These are phyloP conservation scores for Drymonia ruficornis DNA, from an alignment of 2,888 invertebrate species.

Conservation along the genomic window DNA sequence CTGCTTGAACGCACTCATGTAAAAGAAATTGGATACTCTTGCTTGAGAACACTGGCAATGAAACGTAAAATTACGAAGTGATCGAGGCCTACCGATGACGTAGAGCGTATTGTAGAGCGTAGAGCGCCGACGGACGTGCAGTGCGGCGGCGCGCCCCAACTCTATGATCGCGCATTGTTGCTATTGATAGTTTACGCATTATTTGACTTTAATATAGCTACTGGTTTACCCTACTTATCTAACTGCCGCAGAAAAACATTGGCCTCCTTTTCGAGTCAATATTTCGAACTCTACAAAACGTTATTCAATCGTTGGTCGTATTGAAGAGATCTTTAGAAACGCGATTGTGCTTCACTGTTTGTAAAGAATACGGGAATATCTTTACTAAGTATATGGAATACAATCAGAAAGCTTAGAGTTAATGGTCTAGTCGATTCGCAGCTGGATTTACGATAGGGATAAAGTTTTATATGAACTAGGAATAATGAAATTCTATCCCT, in stretches of 20 bases:
- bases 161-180: conserved; percentile 61
- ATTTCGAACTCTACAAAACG: conserved; percentile 22
- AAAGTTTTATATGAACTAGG: not conserved
- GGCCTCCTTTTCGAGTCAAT: conserved; percentile 14
- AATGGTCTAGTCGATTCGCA: conserved; percentile 24
- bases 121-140: conserved; percentile 36
- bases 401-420: conserved; percentile 39
- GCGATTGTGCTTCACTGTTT: conserved; percentile 18
- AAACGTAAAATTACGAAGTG: conserved; percentile 75
- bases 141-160: conserved; percentile 40
- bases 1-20: conserved; percentile 67
- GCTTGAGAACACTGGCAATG: conserved; percentile 74
- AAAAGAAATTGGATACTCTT: conserved; percentile 77
- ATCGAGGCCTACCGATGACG: conserved; percentile 60
- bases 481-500: not conserved
- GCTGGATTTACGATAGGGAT: conserved; percentile 13
- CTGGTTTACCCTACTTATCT: conserved; percentile 42
- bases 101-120: conserved; percentile 36
- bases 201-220: conserved; percentile 60
- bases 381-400: conserved; percentile 9
- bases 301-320: conserved; percentile 20
- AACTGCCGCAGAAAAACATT: conserved; percentile 22
- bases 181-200: conserved; percentile 59
- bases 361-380: conserved; percentile 26
- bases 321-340: conserved; percentile 22